These are phyloP conservation scores for Galerucella pusilla DNA, from an alignment of 2,888 invertebrate genomes.

Conservation along the genomic window DNA sequence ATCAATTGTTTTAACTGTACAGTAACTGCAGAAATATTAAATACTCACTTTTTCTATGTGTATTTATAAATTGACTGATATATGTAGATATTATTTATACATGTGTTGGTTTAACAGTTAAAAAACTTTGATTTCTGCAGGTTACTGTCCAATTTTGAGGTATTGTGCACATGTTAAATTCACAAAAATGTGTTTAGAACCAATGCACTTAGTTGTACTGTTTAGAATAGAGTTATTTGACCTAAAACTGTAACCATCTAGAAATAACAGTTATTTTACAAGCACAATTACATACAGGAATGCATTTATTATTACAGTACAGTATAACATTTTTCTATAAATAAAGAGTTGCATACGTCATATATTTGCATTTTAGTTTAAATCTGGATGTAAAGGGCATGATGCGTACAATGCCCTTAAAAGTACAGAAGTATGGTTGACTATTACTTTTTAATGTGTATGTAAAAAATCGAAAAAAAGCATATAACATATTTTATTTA, in stretches of 20 bases:
- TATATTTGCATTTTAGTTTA: constrained; percentile 38
- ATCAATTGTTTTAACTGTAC: not conserved
- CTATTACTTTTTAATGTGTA: constrained; percentile 21
- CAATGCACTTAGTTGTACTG: constrained; percentile 48
- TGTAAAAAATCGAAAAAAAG: not conserved
- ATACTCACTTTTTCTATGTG: not conserved
- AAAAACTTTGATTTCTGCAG: constrained; percentile 12
- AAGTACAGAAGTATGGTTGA: constrained; percentile 51
- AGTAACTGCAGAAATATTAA: constrained; percentile 8
- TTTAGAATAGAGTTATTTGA: constrained; percentile 63
- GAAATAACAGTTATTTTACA: constrained; percentile 64
- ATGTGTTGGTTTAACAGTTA: not conserved
- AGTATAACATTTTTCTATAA: constrained; percentile 42
- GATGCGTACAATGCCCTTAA: constrained; percentile 57
- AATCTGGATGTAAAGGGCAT: constrained; percentile 39
- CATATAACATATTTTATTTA: not conserved
- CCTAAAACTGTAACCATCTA: constrained; percentile 65
- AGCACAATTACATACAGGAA: constrained; percentile 57
- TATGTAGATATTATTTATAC: not conserved
- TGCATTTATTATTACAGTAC: constrained; percentile 52
- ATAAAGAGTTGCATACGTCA: constrained; percentile 48
- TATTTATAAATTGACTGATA: not conserved
- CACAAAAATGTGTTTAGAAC: constrained; percentile 33
- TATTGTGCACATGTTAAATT: constrained; percentile 34
- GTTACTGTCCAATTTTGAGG: constrained; percentile 12